A percentile compares a stretch with the other conserved stretches of the same genome.
phyloP scores from a whole-genome alignment of 2,113 vertebrate genomes.

The Rhombomys opimus region DNA sequence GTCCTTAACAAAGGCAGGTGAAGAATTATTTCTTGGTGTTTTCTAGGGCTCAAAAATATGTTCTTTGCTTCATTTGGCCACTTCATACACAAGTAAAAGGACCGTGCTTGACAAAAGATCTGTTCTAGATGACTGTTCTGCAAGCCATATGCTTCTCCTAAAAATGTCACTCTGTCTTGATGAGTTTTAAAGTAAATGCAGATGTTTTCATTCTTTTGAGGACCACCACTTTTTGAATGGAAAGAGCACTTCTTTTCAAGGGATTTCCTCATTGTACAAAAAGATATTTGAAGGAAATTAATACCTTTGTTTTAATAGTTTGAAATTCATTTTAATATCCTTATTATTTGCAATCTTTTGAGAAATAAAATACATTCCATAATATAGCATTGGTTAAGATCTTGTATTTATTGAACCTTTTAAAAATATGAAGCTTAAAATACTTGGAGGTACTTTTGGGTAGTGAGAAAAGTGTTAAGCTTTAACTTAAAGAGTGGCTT shows the following conservation, averaged over 20 bases:
- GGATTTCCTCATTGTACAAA: slow-evolving; percentile 67
- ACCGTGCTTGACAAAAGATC: slow-evolving; percentile 79
- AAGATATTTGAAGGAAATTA: slow-evolving; percentile 61
- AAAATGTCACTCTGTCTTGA: slow-evolving; percentile 81
- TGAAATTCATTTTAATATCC: slow-evolving; percentile 66
- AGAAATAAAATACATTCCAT: slow-evolving; percentile 50
- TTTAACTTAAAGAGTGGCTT: not conserved
- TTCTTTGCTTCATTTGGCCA: slow-evolving; percentile 69
- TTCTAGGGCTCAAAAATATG: slow-evolving; percentile 74
- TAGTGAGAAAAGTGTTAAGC: slow-evolving; percentile 58
- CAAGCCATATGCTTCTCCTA: slow-evolving; percentile 81
- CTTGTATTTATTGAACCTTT: slow-evolving; percentile 54
- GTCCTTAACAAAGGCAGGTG: slow-evolving; percentile 66
- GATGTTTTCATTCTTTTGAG: slow-evolving; percentile 80
- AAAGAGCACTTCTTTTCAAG: slow-evolving; percentile 71
- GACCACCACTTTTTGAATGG: slow-evolving; percentile 72
- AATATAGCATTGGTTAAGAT: slow-evolving; percentile 49
- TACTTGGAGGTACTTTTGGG: slow-evolving; percentile 34
- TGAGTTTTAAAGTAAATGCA: slow-evolving; percentile 82
- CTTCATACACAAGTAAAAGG: slow-evolving; percentile 75
- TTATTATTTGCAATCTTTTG: slow-evolving; percentile 58
- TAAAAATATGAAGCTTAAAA: slow-evolving; percentile 56
- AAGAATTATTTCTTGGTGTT: slow-evolving; percentile 76
- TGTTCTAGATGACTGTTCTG: slow-evolving; percentile 82
- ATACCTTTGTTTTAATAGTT: slow-evolving; percentile 61